These are phyloP conservation scores for Cyaniris semiargus DNA, from an alignment of 2,888 invertebrate genomes.

Conservation along the genomic window DNA sequence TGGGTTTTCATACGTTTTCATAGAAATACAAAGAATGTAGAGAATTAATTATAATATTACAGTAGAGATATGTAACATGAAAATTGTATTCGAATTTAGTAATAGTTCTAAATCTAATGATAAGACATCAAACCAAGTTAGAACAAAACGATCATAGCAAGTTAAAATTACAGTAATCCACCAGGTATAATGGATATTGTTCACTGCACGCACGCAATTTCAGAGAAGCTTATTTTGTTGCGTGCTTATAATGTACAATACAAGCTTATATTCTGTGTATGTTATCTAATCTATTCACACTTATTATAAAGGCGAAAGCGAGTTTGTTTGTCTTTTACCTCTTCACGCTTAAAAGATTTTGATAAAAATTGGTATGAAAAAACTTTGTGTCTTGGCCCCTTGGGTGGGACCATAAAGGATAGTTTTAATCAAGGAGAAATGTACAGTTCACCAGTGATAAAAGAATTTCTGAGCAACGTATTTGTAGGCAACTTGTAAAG, in stretches of 20 bases:
- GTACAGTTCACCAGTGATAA: too few relatives aligned
- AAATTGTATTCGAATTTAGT: background rate
- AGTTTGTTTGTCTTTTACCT: too few relatives aligned
- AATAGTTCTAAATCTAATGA: background rate
- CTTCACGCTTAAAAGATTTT: too few relatives aligned
- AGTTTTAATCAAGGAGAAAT: too few relatives aligned
- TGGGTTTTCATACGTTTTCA: too few relatives aligned
- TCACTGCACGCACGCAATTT: conserved; percentile 10
- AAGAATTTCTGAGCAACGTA: too few relatives aligned
- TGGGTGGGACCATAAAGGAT: too few relatives aligned
- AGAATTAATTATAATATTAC: background rate
- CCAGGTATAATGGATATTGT: conserved; percentile 14
- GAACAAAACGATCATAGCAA: background rate
- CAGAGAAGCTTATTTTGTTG: background rate
- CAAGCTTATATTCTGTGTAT: background rate
- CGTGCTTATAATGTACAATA: background rate
- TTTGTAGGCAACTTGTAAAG: too few relatives aligned
- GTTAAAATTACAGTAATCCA: background rate
- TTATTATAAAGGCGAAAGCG: background rate
- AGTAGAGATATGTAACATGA: background rate
- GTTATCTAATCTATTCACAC: background rate
- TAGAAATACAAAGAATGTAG: too few relatives aligned
- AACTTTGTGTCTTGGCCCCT: background rate
- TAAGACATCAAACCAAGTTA: background rate
- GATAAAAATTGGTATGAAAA: background rate